These are phyloP conservation scores for Ptychobarbus kaznakovi DNA, from an alignment of 2,797 vertebrate species.

Conservation along the genomic window DNA sequence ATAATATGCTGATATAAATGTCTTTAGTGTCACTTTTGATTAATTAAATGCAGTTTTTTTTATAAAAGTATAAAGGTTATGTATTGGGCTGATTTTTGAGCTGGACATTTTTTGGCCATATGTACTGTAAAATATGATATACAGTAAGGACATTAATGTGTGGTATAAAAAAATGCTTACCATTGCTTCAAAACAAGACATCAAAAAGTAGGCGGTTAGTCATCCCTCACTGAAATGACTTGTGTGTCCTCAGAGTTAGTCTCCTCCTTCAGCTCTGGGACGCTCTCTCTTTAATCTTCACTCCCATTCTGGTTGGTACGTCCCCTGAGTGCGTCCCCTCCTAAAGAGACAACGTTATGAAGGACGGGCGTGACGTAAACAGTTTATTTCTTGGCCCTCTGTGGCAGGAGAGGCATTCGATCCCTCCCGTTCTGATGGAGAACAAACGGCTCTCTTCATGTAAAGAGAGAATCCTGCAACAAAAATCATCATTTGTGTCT, in stretches of 20 bases:
- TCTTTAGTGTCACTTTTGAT: not conserved
- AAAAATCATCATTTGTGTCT: not conserved
- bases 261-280: conserved; percentile 10
- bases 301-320: not conserved
- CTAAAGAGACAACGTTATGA: conserved; percentile 45
- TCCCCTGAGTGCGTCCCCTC: conserved; percentile 17
- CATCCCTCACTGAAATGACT: not conserved
- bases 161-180: not conserved
- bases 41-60: not conserved
- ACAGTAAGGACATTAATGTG: not conserved
- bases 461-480: not conserved
- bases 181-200: not conserved
- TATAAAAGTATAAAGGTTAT: not conserved
- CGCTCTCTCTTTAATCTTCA: conserved; percentile 36
- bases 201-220: not conserved
- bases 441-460: conserved; percentile 1
- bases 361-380: conserved; percentile 43
- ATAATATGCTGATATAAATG: not conserved
- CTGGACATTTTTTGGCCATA: not conserved
- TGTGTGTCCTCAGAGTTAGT: conserved; percentile 20
- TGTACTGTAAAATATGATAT: too few species aligned
- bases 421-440: conserved; percentile 1
- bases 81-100: not conserved
- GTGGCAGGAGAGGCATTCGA: not conserved
- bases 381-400: conserved; percentile 15